Evolutionary conservation across 37 sponge, comb jelly and placozoan genomes (phyloP).

Genomic region (Chondrilla cf. caribensis): DNA sequence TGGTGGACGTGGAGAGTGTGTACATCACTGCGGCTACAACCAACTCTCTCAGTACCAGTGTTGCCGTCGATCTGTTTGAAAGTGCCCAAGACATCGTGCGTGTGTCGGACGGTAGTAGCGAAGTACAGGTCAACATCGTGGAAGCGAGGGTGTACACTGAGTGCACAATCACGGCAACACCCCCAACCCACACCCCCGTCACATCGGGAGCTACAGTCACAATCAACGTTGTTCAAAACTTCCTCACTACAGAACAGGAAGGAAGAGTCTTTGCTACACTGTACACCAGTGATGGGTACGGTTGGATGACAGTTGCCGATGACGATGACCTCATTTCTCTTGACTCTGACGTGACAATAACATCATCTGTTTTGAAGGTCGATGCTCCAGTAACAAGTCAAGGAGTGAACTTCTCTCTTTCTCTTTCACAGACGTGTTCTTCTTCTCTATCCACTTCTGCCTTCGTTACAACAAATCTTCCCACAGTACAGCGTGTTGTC

Average conservation of each 20-base stretch:
- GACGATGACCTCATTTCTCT: neutral
- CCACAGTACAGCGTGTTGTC: neutral
- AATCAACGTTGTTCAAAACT: conserved; percentile 2
- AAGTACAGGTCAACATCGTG: neutral
- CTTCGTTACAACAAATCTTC: neutral
- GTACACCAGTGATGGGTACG: conserved; percentile 60
- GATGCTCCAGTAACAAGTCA: too few species aligned
- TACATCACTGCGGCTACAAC: neutral
- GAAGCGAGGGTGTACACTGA: conserved; percentile 30
- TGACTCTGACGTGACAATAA: neutral
- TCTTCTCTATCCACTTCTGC: neutral
- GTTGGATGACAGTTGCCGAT: conserved; percentile 12
- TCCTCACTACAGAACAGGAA: neutral
- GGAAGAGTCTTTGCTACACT: conserved; percentile 39
- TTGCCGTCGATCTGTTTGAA: conserved; percentile 14
- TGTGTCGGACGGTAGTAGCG: too few species aligned
- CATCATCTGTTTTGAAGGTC: neutral
- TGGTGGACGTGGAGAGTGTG: neutral
- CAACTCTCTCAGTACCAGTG: neutral
- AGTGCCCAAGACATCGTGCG: neutral
- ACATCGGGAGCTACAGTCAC: conserved; percentile 13
- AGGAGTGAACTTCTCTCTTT: neutral
- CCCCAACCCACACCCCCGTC: neutral
- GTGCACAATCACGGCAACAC: neutral
- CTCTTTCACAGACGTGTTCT: neutral